A percentile compares a stretch with the other conserved stretches of the same genome.
These are phyloP conservation scores for Himalopsyche anomala DNA, from an alignment of 2,888 invertebrate species.

Conservation along the genomic window DNA sequence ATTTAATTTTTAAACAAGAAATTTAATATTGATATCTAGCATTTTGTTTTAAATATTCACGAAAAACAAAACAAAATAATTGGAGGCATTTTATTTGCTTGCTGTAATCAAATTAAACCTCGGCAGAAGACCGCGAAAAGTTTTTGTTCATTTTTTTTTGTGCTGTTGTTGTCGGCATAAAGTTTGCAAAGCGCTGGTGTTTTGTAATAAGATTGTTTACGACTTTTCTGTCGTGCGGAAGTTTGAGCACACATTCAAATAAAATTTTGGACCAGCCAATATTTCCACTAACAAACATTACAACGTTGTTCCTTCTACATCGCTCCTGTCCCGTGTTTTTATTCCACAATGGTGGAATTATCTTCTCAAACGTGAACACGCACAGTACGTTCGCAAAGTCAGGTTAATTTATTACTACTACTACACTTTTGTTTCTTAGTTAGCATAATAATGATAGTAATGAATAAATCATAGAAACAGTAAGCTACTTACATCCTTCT, in stretches of 20 bases:
- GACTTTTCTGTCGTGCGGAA: conserved; percentile 22
- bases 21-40: no score
- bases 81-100: neutral
- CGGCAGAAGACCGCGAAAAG: neutral
- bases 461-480: no score
- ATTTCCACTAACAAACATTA: conserved; percentile 17
- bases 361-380: neutral
- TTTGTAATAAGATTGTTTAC: conserved; percentile 46
- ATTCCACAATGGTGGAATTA: conserved; percentile 30
- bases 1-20: no score
- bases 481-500: no score
- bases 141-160: neutral
- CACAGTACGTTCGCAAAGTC: neutral
- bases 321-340: conserved; percentile 6
- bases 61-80: no score
- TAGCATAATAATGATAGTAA: no score
- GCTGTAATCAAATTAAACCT: conserved; percentile 13
- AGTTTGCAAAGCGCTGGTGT: conserved; percentile 34
- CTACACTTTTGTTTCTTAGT: no score
- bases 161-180: neutral
- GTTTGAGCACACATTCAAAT: conserved; percentile 28
- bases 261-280: conserved; percentile 38
- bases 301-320: conserved; percentile 13
- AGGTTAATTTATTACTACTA: no score
- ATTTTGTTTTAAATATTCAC: no score